A percentile compares a stretch with the other conserved stretches of the same genome.
Evolutionary conservation across 2,888 invertebrate genomes (phyloP).

Genomic region (Lasioglossum marginatum): DNA sequence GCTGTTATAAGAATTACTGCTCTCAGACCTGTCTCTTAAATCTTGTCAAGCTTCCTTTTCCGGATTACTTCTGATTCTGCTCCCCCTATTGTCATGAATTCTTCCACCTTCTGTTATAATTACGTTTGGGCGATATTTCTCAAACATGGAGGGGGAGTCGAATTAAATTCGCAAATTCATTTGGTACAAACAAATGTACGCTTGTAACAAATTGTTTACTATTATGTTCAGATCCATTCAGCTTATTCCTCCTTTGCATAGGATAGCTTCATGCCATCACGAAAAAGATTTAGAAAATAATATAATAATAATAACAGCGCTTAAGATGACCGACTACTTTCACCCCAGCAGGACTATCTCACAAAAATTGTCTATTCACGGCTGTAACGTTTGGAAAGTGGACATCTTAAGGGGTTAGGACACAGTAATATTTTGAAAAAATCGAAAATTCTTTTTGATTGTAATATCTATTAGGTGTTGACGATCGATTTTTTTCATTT

Average conservation of each 20-base stretch:
- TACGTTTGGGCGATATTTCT: constrained; percentile 37
- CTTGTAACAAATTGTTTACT: not conserved
- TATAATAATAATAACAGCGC: too few species aligned
- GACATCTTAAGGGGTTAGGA: not conserved
- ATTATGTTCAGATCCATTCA: not conserved
- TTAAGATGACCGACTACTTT: too few species aligned
- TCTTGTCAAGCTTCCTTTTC: constrained; percentile 66
- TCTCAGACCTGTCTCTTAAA: constrained; percentile 73
- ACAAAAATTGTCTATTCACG: too few species aligned
- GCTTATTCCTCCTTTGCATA: too few species aligned
- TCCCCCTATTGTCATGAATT: constrained; percentile 46
- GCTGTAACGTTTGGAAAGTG: not conserved
- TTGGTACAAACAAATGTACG: not conserved
- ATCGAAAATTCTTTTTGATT: too few species aligned
- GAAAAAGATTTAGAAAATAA: too few species aligned
- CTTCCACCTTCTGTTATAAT: constrained; percentile 55
- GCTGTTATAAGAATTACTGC: constrained; percentile 83
- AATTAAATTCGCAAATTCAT: not conserved
- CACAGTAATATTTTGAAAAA: too few species aligned
- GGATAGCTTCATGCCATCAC: too few species aligned
- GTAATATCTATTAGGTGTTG: too few species aligned
- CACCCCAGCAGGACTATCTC: too few species aligned
- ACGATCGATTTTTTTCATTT: too few species aligned
- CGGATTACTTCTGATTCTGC: constrained; percentile 59
- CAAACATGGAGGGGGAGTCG: not conserved